phyloP scores from a whole-genome alignment of 2,113 vertebrate genomes.

The Egretta garzetta region DNA sequence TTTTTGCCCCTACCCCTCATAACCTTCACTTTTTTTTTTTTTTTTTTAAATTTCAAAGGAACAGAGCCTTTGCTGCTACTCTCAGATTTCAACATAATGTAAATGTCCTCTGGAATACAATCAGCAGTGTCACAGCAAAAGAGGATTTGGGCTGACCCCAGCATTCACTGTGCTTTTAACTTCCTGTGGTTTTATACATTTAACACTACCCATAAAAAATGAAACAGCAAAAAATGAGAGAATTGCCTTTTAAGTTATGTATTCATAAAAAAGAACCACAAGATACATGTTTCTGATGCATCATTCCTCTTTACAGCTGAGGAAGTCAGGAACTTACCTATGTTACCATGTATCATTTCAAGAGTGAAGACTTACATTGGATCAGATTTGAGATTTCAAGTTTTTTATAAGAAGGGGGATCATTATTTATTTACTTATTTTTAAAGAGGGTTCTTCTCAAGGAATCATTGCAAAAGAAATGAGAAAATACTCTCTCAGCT shows the following conservation, averaged over 20 bases:
- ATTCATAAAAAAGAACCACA: background rate
- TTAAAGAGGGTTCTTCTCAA: background rate
- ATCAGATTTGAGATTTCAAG: background rate
- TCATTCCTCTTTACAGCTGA: background rate
- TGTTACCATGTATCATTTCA: background rate
- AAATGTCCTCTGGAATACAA: background rate
- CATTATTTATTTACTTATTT: background rate
- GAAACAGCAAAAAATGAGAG: background rate
- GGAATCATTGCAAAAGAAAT: background rate
- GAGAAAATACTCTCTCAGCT: background rate
- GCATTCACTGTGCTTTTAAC: background rate
- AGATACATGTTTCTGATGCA: background rate
- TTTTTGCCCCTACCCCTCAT: background rate
- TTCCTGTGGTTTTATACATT: background rate
- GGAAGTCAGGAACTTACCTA: background rate
- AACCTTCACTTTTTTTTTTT: background rate
- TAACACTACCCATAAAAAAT: background rate
- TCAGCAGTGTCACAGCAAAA: background rate
- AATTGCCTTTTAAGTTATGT: background rate
- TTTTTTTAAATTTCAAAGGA: background rate
- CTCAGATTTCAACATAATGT: background rate
- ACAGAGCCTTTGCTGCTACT: background rate
- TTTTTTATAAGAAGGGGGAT: background rate
- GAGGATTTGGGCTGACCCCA: background rate
- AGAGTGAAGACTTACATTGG: background rate